Evolutionary conservation across 2,888 invertebrate genomes (phyloP).

Genomic region (Drosophila neutralis): DNA sequence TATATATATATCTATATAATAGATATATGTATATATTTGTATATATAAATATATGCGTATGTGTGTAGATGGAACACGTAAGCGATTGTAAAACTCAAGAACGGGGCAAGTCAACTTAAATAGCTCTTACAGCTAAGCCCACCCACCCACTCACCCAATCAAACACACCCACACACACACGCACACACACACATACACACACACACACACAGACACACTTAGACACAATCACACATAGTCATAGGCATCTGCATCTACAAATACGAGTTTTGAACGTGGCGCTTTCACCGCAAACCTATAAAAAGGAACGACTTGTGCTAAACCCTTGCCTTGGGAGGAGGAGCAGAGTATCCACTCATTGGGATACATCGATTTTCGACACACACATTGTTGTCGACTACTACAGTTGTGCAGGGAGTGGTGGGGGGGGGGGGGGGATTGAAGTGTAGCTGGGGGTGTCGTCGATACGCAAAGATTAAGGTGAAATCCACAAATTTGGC

Average conservation of each 20-base stretch:
- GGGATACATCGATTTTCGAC: conserved; percentile 72
- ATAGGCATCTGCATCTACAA: conserved; percentile 47
- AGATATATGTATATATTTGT: neutral
- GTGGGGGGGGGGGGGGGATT: neutral
- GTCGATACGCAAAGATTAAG: conserved; percentile 66
- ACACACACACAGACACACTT: neutral
- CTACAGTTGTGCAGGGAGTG: neutral
- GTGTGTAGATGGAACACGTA: conserved; percentile 31
- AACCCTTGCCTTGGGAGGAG: conserved; percentile 39
- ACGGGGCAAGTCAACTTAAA: conserved; percentile 66
- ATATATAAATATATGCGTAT: neutral
- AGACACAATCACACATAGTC: conserved; percentile 18
- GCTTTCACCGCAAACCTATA: conserved; percentile 74
- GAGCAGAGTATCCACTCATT: conserved; percentile 56
- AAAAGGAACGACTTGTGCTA: conserved; percentile 58
- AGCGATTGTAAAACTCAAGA: conserved; percentile 64
- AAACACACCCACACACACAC: conserved; percentile 9
- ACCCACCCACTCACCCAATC: neutral
- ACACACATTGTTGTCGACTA: conserved; percentile 67
- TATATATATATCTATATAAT: conserved; percentile 1
- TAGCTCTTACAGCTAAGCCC: conserved; percentile 60
- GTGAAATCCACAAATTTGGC: conserved; percentile 81
- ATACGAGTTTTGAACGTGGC: conserved; percentile 63
- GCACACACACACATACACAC: neutral
- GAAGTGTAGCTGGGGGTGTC: neutral